Base-by-base conservation (phyloP, 2,888 invertebrate genomes). In the Stenodema calcarata region DNA sequence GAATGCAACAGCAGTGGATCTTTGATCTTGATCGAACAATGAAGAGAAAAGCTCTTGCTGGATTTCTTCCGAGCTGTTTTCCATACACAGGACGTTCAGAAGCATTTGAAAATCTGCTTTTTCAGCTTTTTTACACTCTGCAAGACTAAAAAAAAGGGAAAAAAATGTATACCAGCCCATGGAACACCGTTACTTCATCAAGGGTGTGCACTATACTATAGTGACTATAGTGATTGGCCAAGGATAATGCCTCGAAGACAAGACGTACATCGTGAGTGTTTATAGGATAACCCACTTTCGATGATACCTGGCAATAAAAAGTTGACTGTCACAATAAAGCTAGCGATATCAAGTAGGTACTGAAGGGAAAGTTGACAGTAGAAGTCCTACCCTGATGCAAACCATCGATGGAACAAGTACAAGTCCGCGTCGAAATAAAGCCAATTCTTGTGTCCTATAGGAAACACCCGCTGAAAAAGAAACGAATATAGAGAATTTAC, bases 51-150 rank as follows among this genome's bases (percentile, higher is more conserved):
- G 30, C 42, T 84, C 84, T 47, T 75, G 41, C n/a, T 70, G 70
- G 23, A 84, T 42, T 28, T 84, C 84, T 23, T 84, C 75, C 7
- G 84, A 73, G 73, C 73, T 84, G n/a, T 84, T 73, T 47, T 84
- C 84, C 84, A 84, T 84, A 14, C 84, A 47, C n/a, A 84, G 18
- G 4, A 84, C 75, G 28, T 73, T 70, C 75, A 84, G 23, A 27
- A 84, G 44, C 30, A 27, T 28, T 35, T 70, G 84, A 23, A 84
- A 73, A 44, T 84, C 84, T 0, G 84, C 11, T 47, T 75, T 84
- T 28, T 23, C 54, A 16, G 80, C 80, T 80, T 54, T 80, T 35
- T 28, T 50, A 28, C 54, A 30, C 47, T 80, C 80, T 2, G 41
- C 73, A 41, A 75, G 9, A 7, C 73, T 75, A 18, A 16, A n/a